Percentiles rank a stretch among this genome's conserved stretches.
Evolutionary conservation across 1,140 invertebrate genomes (phyloP).

Genomic region (Theocolax elegans): DNA sequence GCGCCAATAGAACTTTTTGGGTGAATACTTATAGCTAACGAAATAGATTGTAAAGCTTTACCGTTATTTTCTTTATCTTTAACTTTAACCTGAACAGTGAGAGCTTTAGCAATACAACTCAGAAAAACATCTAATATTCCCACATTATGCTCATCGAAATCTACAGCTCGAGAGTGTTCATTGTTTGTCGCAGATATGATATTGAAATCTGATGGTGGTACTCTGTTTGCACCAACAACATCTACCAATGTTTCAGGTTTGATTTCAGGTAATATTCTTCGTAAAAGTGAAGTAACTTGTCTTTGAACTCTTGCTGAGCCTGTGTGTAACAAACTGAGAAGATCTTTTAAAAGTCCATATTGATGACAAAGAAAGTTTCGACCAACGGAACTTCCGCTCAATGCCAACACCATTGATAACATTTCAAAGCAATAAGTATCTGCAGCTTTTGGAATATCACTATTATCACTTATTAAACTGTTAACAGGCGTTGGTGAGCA

Average conservation of each 20-base stretch:
- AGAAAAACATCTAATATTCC: conserved; percentile 87
- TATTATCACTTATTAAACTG: conserved; percentile 61
- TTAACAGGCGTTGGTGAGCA: conserved; percentile 63
- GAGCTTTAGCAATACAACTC: conserved; percentile 85
- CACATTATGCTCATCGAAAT: conserved; percentile 74
- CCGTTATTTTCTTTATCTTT: conserved; percentile 76
- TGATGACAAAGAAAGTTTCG: conserved; percentile 91
- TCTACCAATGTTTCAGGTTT: conserved; percentile 74
- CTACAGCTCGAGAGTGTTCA: conserved; percentile 64
- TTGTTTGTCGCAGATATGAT: conserved; percentile 71
- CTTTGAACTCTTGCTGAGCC: conserved; percentile 94
- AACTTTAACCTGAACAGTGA: conserved; percentile 88
- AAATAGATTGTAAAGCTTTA: conserved; percentile 74
- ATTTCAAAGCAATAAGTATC: conserved; percentile 98
- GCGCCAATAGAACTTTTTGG: conserved; percentile 69
- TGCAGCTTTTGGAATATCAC: conserved; percentile 68
- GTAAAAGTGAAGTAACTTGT: conserved; percentile 85
- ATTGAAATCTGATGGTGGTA: conserved; percentile 84
- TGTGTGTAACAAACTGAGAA: conserved; percentile 90
- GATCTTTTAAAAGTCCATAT: conserved; percentile 82
- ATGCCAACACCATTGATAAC: conserved; percentile 91
- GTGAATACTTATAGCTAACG: conserved; percentile 71
- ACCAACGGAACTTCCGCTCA: conserved; percentile 93
- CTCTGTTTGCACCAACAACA: conserved; percentile 74
- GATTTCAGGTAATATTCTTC: conserved; percentile 87